Percentiles rank a stretch among this genome's conserved stretches.
Evolutionary conservation across 2,113 vertebrate genomes (phyloP).

Genomic region (Ranitomeya variabilis): DNA sequence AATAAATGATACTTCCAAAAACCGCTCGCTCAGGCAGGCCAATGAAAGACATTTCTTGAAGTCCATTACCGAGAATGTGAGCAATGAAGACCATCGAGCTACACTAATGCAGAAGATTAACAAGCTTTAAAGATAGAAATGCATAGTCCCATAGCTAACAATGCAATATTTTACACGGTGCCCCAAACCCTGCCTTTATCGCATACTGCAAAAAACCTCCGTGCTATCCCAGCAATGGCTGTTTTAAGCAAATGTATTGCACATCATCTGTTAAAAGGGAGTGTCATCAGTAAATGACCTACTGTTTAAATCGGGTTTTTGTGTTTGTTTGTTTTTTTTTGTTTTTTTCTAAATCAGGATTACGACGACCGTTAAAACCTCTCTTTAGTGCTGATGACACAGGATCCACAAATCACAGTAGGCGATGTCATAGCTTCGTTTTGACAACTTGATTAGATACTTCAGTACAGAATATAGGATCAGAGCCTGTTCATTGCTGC

Average conservation of each 20-base stretch:
- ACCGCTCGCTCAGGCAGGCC: slow-evolving; percentile 75
- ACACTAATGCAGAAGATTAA: slow-evolving; percentile 90
- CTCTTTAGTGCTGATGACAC: too few species aligned
- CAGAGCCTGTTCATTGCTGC: too few species aligned
- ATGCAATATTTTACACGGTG: not conserved
- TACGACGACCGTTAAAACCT: too few species aligned
- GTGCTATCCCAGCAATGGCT: not conserved
- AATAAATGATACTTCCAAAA: slow-evolving; percentile 68
- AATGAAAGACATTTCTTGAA: slow-evolving; percentile 87
- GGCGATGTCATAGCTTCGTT: too few species aligned
- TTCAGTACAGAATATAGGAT: too few species aligned
- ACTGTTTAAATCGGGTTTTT: too few species aligned
- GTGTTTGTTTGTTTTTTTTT: too few species aligned
- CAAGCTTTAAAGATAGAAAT: slow-evolving; percentile 71
- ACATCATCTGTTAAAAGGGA: too few species aligned
- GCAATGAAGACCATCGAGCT: slow-evolving; percentile 75
- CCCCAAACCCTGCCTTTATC: not conserved
- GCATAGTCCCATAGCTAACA: not conserved
- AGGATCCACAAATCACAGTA: too few species aligned
- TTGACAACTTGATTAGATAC: too few species aligned
- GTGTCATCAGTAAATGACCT: too few species aligned
- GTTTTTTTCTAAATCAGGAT: too few species aligned
- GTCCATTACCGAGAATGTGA: slow-evolving; percentile 79
- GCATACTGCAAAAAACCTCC: not conserved
- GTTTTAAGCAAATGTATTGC: not conserved